Evolutionary conservation across 2,888 invertebrate genomes (phyloP).

Genomic region (Ophonus ardosiacus): DNA sequence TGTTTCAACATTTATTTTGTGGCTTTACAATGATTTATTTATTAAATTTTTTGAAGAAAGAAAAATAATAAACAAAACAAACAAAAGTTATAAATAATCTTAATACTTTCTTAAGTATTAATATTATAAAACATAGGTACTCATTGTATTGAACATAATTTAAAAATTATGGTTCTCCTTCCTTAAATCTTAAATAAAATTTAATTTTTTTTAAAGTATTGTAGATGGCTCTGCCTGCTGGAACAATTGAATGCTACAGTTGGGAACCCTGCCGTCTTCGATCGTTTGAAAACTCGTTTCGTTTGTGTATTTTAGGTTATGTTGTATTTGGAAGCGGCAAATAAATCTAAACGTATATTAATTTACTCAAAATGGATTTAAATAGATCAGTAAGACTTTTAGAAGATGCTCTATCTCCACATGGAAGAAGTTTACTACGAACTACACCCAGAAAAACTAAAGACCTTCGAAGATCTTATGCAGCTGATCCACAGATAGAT

Average conservation of each 20-base stretch:
- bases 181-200: neutral
- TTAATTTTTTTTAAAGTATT: neutral
- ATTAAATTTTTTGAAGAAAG: too few species aligned
- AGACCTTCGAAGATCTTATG: constrained; percentile 61
- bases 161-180: neutral
- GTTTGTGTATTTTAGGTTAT: constrained; percentile 44
- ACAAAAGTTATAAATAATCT: too few species aligned
- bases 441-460: constrained; percentile 55
- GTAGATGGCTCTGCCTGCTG: neutral
- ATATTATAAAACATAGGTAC: neutral
- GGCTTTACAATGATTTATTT: too few species aligned
- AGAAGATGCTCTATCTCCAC: constrained; percentile 72
- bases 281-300: constrained; percentile 23
- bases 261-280: neutral
- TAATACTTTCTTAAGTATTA: neutral
- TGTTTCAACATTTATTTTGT: neutral
- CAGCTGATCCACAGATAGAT: constrained; percentile 66
- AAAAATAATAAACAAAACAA: too few species aligned
- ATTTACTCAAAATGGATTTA: constrained; percentile 68
- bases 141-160: neutral
- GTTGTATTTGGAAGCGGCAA: constrained; percentile 31
- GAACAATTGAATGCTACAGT: neutral
- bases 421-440: constrained; percentile 67
- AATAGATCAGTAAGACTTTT: constrained; percentile 72
- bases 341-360: neutral